These are phyloP conservation scores for Trichacis sp. DNA, from an alignment of 2,888 invertebrate species.

Conservation along the genomic window DNA sequence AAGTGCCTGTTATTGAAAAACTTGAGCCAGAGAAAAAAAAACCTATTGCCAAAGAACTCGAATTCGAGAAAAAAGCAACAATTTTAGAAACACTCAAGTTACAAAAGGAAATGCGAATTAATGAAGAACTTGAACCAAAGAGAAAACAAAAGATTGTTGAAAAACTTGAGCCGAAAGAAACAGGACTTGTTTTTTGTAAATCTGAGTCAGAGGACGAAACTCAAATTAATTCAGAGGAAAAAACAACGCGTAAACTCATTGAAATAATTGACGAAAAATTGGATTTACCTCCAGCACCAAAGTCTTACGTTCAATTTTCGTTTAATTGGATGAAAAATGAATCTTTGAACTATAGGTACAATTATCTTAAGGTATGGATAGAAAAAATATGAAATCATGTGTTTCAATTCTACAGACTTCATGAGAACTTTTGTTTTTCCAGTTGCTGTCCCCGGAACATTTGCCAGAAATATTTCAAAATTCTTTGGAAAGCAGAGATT, in stretches of 20 bases:
- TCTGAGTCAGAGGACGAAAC: too few relatives aligned
- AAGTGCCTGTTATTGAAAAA: too few relatives aligned
- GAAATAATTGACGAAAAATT: constrained; percentile 27
- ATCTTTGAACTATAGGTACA: constrained; percentile 70
- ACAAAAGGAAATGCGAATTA: too few relatives aligned
- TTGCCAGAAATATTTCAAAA: constrained; percentile 77
- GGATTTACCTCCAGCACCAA: constrained; percentile 70
- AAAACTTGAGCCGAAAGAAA: too few relatives aligned
- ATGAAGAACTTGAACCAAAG: too few relatives aligned
- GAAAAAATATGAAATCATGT: neutral
- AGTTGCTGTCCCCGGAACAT: constrained; percentile 74
- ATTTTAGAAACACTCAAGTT: too few relatives aligned
- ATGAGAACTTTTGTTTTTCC: constrained; percentile 44
- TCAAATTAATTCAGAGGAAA: too few relatives aligned
- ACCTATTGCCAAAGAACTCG: too few relatives aligned
- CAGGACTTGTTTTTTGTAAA: too few relatives aligned
- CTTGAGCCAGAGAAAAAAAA: too few relatives aligned
- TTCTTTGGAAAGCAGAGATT: constrained; percentile 75
- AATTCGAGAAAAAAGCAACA: neutral
- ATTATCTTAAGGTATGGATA: constrained; percentile 73
- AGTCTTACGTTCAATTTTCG: constrained; percentile 77
- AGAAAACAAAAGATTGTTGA: too few relatives aligned
- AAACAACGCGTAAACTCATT: constrained; percentile 7
- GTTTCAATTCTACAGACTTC: neutral
- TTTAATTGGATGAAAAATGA: constrained; percentile 74